These are phyloP conservation scores for Acleris emargana DNA, from an alignment of 2,888 invertebrate genomes.

Conservation along the genomic window DNA sequence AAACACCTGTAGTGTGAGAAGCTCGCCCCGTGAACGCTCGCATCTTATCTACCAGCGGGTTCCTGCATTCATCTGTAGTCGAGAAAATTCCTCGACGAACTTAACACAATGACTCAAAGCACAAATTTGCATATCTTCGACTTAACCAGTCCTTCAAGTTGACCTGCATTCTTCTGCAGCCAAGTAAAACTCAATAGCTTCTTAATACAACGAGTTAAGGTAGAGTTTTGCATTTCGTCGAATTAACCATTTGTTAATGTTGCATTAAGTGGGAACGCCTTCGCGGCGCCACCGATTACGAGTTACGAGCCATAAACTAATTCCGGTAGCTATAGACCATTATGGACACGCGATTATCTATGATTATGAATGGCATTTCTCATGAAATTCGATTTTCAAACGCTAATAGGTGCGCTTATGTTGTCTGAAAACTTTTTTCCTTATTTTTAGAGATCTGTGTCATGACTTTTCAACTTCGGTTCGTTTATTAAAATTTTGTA, in stretches of 20 bases:
- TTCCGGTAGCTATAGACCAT: conserved; percentile 76
- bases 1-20: conserved; percentile 78
- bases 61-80: conserved; percentile 9
- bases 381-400: conserved; percentile 40
- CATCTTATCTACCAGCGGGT: conserved; percentile 39
- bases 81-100: neutral
- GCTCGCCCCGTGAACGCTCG: conserved; percentile 53
- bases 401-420: conserved; percentile 16
- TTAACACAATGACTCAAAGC: conserved; percentile 5
- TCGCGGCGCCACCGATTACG: conserved; percentile 76
- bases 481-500: too few species aligned
- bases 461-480: too few species aligned
- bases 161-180: conserved; percentile 12
- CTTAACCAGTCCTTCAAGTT: neutral
- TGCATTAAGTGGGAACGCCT: conserved; percentile 66
- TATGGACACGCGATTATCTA: conserved; percentile 67
- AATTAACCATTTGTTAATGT: conserved; percentile 28
- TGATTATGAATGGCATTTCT: conserved; percentile 51
- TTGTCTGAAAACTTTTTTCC: conserved; percentile 38
- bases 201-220: conserved; percentile 43
- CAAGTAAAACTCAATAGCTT: neutral
- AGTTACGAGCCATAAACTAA: conserved; percentile 79
- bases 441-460: too few species aligned
- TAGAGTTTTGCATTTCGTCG: conserved; percentile 39
- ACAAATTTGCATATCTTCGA: conserved; percentile 2